A percentile compares a stretch with the other conserved stretches of the same genome.
phyloP scores from a whole-genome alignment of 1,140 invertebrate genomes.

The Ectropis grisescens region DNA sequence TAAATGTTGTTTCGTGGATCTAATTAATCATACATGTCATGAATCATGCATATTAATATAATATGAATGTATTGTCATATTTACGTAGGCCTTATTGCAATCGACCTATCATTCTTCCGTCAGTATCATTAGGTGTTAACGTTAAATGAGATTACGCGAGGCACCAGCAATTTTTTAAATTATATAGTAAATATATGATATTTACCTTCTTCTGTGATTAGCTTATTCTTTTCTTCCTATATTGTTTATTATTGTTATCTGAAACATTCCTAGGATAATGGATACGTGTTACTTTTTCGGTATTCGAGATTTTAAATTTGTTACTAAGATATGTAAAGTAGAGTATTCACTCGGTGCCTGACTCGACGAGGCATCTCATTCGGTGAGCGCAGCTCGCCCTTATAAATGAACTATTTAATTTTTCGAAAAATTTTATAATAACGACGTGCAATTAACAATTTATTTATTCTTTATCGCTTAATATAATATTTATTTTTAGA shows the following conservation, averaged over 20 bases:
- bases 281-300: conserved; percentile 27
- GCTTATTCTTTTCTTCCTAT: conserved; percentile 42
- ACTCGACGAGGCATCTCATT: conserved; percentile 23
- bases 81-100: conserved; percentile 40
- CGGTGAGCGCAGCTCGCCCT: conserved; percentile 42
- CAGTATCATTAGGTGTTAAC: no score
- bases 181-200: conserved; percentile 53
- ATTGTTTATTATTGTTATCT: conserved; percentile 42
- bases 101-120: conserved; percentile 7
- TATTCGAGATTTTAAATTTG: no score
- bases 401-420: conserved; percentile 35
- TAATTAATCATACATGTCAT: conserved; percentile 14
- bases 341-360: conserved; percentile 33
- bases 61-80: conserved; percentile 33
- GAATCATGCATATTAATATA: conserved; percentile 31
- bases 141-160: no score
- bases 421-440: conserved; percentile 51
- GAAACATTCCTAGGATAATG: conserved; percentile 51
- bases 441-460: conserved; percentile 60
- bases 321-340: conserved; percentile 9
- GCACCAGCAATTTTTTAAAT: conserved; percentile 1
- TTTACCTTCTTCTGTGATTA: conserved; percentile 60
- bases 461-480: conserved; percentile 63
- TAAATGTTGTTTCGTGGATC: conserved; percentile 44
- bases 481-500: conserved; percentile 65